phyloP scores from a whole-genome alignment of 2,888 invertebrate genomes.

The Syritta pipiens region DNA sequence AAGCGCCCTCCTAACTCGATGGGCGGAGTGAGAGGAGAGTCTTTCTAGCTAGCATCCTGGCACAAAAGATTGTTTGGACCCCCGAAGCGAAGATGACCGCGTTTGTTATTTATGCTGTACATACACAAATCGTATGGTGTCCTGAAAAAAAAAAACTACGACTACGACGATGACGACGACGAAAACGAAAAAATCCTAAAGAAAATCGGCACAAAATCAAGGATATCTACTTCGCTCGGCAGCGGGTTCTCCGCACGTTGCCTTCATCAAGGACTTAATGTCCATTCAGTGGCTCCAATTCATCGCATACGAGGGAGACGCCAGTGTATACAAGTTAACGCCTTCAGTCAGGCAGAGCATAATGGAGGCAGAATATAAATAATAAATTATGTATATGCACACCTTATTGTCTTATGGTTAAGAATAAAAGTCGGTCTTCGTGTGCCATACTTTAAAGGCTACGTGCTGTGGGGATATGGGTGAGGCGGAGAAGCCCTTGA shows the following conservation, averaged over 20 bases:
- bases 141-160: background rate
- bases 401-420: slow-evolving; percentile 61
- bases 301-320: slow-evolving; percentile 46
- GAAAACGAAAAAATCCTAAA: background rate
- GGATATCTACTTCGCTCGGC: slow-evolving; percentile 51
- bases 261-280: slow-evolving; percentile 65
- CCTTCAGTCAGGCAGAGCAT: slow-evolving; percentile 44
- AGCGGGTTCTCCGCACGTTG: slow-evolving; percentile 34
- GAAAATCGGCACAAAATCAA: slow-evolving; percentile 64
- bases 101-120: slow-evolving; percentile 56
- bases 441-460: slow-evolving; percentile 7
- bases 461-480: background rate
- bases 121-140: slow-evolving; percentile 30
- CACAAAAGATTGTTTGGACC: slow-evolving; percentile 61
- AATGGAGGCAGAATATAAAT: slow-evolving; percentile 43
- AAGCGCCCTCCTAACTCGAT: slow-evolving; percentile 56
- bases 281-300: slow-evolving; percentile 63
- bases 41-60: slow-evolving; percentile 30
- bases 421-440: slow-evolving; percentile 23
- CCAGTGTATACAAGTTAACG: slow-evolving; percentile 46
- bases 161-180: background rate
- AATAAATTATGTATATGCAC: slow-evolving; percentile 60
- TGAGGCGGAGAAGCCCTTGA: slow-evolving; percentile 50
- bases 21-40: too few relatives aligned
- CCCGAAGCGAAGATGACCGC: slow-evolving; percentile 68